Evolutionary conservation across 2,113 vertebrate species (phyloP).

Genomic region (Morone saxatilis): DNA sequence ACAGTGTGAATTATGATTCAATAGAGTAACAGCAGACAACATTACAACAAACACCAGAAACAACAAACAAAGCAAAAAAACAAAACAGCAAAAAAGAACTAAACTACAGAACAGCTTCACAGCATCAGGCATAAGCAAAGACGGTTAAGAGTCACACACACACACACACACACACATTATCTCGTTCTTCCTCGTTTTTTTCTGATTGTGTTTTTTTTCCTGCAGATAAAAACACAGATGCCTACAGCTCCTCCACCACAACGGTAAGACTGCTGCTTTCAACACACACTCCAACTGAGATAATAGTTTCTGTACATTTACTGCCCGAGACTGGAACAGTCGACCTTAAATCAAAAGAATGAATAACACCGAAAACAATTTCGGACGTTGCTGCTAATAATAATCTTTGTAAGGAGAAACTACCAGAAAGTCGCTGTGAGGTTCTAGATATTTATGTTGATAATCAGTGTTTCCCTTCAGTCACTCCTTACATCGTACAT

Average conservation of each 20-base stretch:
- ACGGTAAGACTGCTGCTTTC: slow-evolving; percentile 85
- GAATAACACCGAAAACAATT: too few relatives aligned
- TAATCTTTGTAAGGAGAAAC: not conserved
- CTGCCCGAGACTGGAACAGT: not conserved
- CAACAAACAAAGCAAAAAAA: too few relatives aligned
- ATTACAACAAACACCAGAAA: too few relatives aligned
- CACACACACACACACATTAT: slow-evolving; percentile 3
- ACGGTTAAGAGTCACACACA: not conserved
- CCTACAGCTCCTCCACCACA: slow-evolving; percentile 89
- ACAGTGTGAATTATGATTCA: too few relatives aligned
- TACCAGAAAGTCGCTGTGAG: not conserved
- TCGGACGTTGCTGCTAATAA: too few relatives aligned
- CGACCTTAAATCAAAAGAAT: not conserved
- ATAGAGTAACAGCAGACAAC: too few relatives aligned
- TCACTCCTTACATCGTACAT: not conserved
- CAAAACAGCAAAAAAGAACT: too few relatives aligned
- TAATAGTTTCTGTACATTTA: not conserved
- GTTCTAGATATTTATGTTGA: not conserved
- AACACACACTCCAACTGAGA: not conserved
- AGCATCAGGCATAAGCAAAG: too few relatives aligned
- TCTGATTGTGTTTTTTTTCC: slow-evolving; percentile 36
- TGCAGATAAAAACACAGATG: slow-evolving; percentile 93
- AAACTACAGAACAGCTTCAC: too few relatives aligned
- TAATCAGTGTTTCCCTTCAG: not conserved
- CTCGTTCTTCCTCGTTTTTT: not conserved